Evolutionary conservation across 1,140 invertebrate species (phyloP), one percentile per base, ranked within the genome.

Genomic region (Macrostomum lignano): DNA sequence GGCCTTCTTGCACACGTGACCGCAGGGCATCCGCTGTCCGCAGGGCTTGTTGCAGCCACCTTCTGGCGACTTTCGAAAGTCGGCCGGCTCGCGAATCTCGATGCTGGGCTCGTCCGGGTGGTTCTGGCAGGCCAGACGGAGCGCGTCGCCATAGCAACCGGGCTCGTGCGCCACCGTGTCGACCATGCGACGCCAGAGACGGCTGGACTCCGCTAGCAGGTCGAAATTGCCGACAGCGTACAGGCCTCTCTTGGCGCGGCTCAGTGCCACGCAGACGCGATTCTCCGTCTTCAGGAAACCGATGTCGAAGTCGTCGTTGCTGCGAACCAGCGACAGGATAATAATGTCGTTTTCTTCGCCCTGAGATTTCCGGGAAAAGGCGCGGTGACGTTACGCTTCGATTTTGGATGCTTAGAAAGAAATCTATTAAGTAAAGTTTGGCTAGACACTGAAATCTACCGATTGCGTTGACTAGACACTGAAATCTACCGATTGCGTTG

Each of bases 301-400:
- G 45, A 75, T 67, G n/a, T 58, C 60, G 10, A 66, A 51, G 5
- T 47, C 35, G 44, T 73, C 73, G 28, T 49, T 45, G 46, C 68
- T 74, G 34, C 75, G 58, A 1, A 79, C 73, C 3, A 78, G 53
- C 0, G 75, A 77, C 3, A 79, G 45, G 2, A 79, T 43, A 36
- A 78, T 71, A 21, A 79, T 74, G 41, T 73, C 66, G 15, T 66
- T 70, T 52, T 79, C 74, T 47, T 76, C 69, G 1, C 74, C 74
- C 62, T 78, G 74, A n/a, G n/a, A n/a, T n/a, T n/a, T 46, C 66
- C 77, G 47, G 32, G 32, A 20, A 33, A n/a, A n/a, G n/a, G n/a
- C n/a, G n/a, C n/a, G n/a, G n/a, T n/a, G n/a, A n/a, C n/a, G n/a
- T n/a, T n/a, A n/a, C n/a, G n/a, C n/a, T n/a, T n/a, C n/a, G n/a